Conservation (phyloP, 2,113 vertebrate genomes). For the Regulus satrapa region DNA sequence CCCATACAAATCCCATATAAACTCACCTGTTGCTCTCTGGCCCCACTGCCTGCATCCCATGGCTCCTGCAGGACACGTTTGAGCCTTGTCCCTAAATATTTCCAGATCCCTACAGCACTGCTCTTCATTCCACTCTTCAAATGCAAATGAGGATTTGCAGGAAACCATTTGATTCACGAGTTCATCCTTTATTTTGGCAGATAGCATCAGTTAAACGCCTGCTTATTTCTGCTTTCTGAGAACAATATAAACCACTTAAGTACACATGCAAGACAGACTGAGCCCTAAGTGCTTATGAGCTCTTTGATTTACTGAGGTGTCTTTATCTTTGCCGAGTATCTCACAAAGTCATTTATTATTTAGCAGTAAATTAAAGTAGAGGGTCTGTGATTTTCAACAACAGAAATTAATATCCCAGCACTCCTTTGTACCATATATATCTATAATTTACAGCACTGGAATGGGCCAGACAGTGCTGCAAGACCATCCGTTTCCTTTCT, state of each 20-base stretch:
- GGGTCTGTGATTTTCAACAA: constrained; percentile 44
- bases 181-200: constrained; percentile 46
- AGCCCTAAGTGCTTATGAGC: constrained; percentile 47
- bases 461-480: not conserved
- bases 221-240: constrained; percentile 51
- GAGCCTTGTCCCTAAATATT: not conserved
- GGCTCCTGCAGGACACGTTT: not conserved
- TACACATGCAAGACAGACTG: constrained; percentile 40
- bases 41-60: accelerated
- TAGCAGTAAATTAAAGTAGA: constrained; percentile 60
- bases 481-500: not conserved
- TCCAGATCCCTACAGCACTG: not conserved
- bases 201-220: constrained; percentile 40
- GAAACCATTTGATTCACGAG: constrained; percentile 1
- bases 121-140: not conserved
- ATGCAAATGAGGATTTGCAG: constrained; percentile 15
- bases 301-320: constrained; percentile 49
- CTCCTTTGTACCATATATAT: constrained; percentile 2
- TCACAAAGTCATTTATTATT: constrained; percentile 59
- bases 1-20: accelerated
- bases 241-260: constrained; percentile 54
- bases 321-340: constrained; percentile 51
- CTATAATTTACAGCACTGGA: constrained; percentile 40
- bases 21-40: not conserved
- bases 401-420: constrained; percentile 50